Base-by-base conservation (phyloP, 2,888 invertebrate genomes). In the Orchestes rusci region DNA sequence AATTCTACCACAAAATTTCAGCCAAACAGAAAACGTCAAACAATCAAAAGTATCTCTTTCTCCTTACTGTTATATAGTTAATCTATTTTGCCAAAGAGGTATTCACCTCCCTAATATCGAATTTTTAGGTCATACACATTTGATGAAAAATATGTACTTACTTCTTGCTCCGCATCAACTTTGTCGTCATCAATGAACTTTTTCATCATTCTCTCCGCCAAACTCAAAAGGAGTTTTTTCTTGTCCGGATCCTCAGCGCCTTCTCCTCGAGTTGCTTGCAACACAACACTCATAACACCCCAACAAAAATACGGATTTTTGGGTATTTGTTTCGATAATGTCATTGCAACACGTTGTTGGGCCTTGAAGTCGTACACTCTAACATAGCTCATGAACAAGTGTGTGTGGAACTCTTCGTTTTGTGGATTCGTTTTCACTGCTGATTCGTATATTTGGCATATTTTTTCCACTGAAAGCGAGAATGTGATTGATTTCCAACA, bases 271-370 rank as follows among this genome's bases (percentile, higher is more conserved):
- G 59, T 61, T 58, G 89, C 91, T 78, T 96, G 96, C 73, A 96
- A 79, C 16, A 96, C 84, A 56, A 93, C 81, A 65, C 95, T 95
- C 89, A 96, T 95, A 7, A 97, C 86, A 15, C 91, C 89, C 99
- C 97, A 99, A 67, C 93, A 95, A 66, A 94, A 95, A 66, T 97
- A 97, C 0, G 94, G 94, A 66, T 91, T 92, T 67, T 95, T 95
- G 2, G 90, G 86, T 59, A 84, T 84, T 43, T 89, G 73, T 72
- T 93, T 95, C 70, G 91, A 96, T 23, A 99, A 72, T 8, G 82
- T 78, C 75, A 95, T 78, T 0, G 96, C 97, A 1, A 86, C 81
- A 51, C 85, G 79, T 62, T 95, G 92, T 66, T 96, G 96, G 5
- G 87, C 79, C 62, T 88, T 86, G 63, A 85, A 92, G 69, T 96